Percentiles rank a stretch among this genome's conserved stretches.
Evolutionary conservation across 2,888 invertebrate species (phyloP).

Genomic region (Anarsia innoxiella): DNA sequence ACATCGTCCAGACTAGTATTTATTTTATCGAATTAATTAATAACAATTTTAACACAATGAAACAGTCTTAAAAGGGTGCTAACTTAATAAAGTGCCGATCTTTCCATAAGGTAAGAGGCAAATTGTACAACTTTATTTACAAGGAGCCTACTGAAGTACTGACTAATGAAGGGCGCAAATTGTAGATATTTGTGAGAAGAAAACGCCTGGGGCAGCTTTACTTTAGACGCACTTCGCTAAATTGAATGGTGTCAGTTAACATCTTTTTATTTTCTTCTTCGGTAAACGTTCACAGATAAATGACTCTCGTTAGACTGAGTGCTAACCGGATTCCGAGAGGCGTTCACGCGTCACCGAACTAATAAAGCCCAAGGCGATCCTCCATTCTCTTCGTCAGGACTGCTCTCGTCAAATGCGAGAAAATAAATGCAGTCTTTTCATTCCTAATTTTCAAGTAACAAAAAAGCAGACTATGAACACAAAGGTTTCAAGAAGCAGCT

Average conservation of each 20-base stretch:
- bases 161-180: conserved; percentile 41
- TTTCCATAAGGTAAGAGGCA: conserved; percentile 17
- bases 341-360: conserved; percentile 27
- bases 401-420: conserved; percentile 13
- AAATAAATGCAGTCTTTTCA: conserved; percentile 18
- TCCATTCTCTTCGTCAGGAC: conserved; percentile 17
- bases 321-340: conserved; percentile 29
- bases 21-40: conserved; percentile 39
- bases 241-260: conserved; percentile 37
- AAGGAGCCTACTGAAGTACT: conserved; percentile 18
- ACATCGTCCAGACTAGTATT: conserved; percentile 40
- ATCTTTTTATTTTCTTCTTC: conserved; percentile 30
- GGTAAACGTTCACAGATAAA: conserved; percentile 32
- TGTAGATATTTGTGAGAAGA: conserved; percentile 26
- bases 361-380: conserved; percentile 28
- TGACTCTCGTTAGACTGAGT: conserved; percentile 31
- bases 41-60: conserved; percentile 36
- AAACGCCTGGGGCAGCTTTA: conserved; percentile 22
- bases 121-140: conserved; percentile 19
- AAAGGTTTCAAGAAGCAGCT: conserved; percentile 8
- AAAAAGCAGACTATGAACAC: conserved; percentile 12
- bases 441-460: no score
- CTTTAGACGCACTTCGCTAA: conserved; percentile 30
- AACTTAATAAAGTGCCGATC: conserved; percentile 12
- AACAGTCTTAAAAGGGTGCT: conserved; percentile 35